phyloP scores from a whole-genome alignment of 2,113 vertebrate species.

The Catharus minimus region DNA sequence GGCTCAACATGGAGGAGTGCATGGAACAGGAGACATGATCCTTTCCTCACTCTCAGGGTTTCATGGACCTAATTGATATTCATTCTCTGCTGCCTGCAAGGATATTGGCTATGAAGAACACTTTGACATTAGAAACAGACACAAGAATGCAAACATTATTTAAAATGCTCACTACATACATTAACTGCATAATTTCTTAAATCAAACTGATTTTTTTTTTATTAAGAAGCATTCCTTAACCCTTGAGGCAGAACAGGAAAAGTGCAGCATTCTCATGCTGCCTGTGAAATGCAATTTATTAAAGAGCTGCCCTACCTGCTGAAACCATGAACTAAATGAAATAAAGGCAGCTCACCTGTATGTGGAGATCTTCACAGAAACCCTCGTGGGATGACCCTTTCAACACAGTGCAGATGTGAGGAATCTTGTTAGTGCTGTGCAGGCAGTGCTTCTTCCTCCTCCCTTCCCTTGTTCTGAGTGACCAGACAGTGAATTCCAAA shows the following conservation, averaged over 20 bases:
- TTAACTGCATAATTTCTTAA: neutral
- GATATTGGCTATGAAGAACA: neutral
- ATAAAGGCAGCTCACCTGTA: neutral
- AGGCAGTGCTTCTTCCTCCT: neutral
- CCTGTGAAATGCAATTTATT: neutral
- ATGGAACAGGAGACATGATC: neutral
- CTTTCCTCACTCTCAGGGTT: neutral
- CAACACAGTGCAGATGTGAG: rapidly evolving
- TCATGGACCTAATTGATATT: neutral
- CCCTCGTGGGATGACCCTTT: rapidly evolving
- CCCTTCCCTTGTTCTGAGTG: neutral
- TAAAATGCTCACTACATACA: neutral
- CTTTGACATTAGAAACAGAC: neutral
- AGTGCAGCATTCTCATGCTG: neutral
- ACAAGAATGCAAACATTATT: neutral
- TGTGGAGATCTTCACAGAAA: neutral
- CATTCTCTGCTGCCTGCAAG: neutral
- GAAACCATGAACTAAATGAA: neutral
- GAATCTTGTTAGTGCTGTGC: neutral
- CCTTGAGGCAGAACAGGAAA: neutral
- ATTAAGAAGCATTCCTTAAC: neutral
- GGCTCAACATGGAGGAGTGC: neutral
- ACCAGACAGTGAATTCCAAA: neutral
- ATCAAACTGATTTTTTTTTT: neutral
- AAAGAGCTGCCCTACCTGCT: neutral